These are phyloP conservation scores for Hypomecis punctinalis DNA, from an alignment of 2,888 invertebrate genomes.

Conservation along the genomic window DNA sequence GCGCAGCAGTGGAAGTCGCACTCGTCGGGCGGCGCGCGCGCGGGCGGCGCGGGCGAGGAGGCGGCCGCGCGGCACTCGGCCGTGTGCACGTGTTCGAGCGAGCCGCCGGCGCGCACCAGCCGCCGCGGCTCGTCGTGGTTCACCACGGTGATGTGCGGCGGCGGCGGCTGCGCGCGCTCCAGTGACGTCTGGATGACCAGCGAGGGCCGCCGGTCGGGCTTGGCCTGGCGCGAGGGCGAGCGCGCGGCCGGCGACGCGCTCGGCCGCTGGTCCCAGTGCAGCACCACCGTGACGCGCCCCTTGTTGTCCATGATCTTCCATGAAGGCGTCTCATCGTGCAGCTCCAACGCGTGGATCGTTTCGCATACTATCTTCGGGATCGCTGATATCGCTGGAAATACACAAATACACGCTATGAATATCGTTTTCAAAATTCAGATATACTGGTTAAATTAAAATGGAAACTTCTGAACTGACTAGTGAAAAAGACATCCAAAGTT, in stretches of 20 bases:
- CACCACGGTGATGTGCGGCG: conserved; percentile 96
- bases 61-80: conserved; percentile 88
- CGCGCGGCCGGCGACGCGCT: conserved; percentile 86
- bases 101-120: conserved; percentile 84
- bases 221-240: conserved; percentile 79
- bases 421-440: too few relatives aligned
- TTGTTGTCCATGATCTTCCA: conserved; percentile 99
- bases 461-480: too few relatives aligned
- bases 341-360: conserved; percentile 97
- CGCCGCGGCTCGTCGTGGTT: conserved; percentile 92
- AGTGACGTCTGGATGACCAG: conserved; percentile 91
- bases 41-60: conserved; percentile 86
- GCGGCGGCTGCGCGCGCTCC: conserved; percentile 88
- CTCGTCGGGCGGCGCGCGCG: conserved; percentile 89
- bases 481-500: too few relatives aligned
- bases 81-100: conserved; percentile 91
- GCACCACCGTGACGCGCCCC: conserved; percentile 97
- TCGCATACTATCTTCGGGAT: conserved; percentile 99
- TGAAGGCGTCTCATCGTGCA: conserved; percentile 98
- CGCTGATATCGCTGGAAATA: conserved; percentile 93
- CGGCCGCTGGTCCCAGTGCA: conserved; percentile 97
- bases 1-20: conserved; percentile 99
- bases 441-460: too few relatives aligned
- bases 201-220: conserved; percentile 87
- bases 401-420: conserved; percentile 13